Evolutionary conservation across 2,888 invertebrate genomes (phyloP).

Genomic region (Pseudoips prasinana): DNA sequence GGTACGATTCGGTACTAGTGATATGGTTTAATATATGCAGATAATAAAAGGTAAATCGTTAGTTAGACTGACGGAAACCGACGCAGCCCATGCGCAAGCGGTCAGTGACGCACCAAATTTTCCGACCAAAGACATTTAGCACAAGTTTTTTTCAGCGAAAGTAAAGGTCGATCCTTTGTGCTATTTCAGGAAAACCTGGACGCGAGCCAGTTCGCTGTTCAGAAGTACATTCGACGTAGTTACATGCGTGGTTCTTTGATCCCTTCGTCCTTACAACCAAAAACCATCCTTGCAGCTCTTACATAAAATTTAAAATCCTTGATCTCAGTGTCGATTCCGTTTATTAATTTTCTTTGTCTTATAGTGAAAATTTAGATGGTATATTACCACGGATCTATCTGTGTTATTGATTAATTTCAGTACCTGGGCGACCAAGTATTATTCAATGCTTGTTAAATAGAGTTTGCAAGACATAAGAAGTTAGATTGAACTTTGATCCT

Average conservation of each 20-base stretch:
- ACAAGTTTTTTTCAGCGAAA: constrained; percentile 67
- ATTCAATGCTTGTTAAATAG: no score
- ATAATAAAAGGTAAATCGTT: no score
- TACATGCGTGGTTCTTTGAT: constrained; percentile 60
- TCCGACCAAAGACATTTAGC: constrained; percentile 70
- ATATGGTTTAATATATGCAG: no score
- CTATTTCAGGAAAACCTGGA: constrained; percentile 79
- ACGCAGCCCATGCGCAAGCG: constrained; percentile 29
- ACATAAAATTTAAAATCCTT: constrained; percentile 27
- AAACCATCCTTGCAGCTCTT: constrained; percentile 31
- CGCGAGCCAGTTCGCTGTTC: constrained; percentile 57
- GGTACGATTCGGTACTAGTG: no score
- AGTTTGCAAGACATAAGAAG: no score
- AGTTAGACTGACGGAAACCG: not conserved
- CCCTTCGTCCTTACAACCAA: constrained; percentile 34
- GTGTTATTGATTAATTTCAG: no score
- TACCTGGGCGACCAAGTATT: no score
- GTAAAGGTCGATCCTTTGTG: constrained; percentile 78
- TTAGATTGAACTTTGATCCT: no score
- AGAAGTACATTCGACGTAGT: constrained; percentile 59
- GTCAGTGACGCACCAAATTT: constrained; percentile 68
- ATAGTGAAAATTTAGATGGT: constrained; percentile 39
- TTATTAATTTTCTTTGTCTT: constrained; percentile 50
- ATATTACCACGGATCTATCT: constrained; percentile 28
- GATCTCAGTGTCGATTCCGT: constrained; percentile 13